Conservation (phyloP, 2,797 vertebrate genomes). For the Enteromius fasciolatus region DNA sequence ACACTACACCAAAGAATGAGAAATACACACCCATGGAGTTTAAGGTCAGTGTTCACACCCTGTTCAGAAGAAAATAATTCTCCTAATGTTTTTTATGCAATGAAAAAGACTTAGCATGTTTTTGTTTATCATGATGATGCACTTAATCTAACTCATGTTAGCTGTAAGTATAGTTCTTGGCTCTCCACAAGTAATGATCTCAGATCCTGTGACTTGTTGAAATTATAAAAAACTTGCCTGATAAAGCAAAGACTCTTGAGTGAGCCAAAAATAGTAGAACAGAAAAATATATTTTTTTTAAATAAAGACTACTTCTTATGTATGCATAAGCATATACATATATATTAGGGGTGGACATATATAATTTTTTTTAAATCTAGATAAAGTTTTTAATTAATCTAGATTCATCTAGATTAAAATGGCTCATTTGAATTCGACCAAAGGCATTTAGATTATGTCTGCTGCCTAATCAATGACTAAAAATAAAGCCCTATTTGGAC, state of each 20-base stretch:
- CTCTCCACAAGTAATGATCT: neutral
- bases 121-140: neutral
- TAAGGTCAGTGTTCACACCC: constrained; percentile 76
- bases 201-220: neutral
- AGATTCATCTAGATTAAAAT: no score
- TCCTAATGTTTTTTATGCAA: neutral
- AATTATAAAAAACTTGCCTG: neutral
- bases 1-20: constrained; percentile 89
- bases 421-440: no score
- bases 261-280: neutral
- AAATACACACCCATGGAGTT: constrained; percentile 93
- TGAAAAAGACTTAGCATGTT: neutral
- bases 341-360: no score
- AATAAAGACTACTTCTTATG: no score
- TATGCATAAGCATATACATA: no score
- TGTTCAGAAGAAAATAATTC: neutral
- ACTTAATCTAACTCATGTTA: neutral
- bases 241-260: neutral
- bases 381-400: no score
- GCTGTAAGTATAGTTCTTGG: neutral
- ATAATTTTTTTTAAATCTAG: no score
- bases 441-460: no score
- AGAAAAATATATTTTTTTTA: no score
- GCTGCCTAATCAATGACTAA: no score
- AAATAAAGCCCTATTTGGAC: no score